phyloP scores from a whole-genome alignment of 2,888 invertebrate species.

The Orthosia cruda region DNA sequence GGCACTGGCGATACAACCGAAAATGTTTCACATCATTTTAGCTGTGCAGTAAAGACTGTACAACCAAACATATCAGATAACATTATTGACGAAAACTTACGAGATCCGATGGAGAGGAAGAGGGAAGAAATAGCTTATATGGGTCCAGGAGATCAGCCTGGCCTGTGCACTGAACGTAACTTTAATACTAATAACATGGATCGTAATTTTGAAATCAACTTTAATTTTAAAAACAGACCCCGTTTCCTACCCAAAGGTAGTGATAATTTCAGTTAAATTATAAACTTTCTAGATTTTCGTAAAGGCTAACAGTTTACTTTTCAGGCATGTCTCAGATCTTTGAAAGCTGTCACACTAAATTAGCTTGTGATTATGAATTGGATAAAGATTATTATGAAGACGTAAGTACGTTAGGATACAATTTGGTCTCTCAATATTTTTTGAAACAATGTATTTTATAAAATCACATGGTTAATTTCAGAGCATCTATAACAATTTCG shows the following conservation, averaged over 20 bases:
- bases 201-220: conserved; percentile 67
- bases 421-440: neutral
- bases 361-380: conserved; percentile 67
- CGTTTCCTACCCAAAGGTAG: conserved; percentile 92
- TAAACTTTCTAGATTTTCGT: neutral
- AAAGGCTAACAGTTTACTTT: neutral
- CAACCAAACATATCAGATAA: neutral
- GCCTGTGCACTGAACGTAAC: neutral
- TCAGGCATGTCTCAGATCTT: conserved; percentile 91
- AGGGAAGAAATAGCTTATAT: neutral
- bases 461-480: conserved; percentile 69
- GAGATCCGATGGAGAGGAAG: neutral
- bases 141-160: neutral
- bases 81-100: conserved; percentile 1
- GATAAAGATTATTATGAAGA: conserved; percentile 81
- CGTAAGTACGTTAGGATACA: conserved; percentile 72
- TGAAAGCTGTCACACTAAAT: conserved; percentile 78
- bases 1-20: conserved; percentile 12
- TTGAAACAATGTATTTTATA: neutral
- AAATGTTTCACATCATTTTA: conserved; percentile 70
- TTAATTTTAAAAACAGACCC: conserved; percentile 85
- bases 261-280: neutral
- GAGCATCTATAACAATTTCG: conserved; percentile 87
- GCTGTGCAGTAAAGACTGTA: conserved; percentile 19
- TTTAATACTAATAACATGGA: neutral